Evolutionary conservation across 2,797 vertebrate species (phyloP).

Genomic region (Myotis pilosus): DNA sequence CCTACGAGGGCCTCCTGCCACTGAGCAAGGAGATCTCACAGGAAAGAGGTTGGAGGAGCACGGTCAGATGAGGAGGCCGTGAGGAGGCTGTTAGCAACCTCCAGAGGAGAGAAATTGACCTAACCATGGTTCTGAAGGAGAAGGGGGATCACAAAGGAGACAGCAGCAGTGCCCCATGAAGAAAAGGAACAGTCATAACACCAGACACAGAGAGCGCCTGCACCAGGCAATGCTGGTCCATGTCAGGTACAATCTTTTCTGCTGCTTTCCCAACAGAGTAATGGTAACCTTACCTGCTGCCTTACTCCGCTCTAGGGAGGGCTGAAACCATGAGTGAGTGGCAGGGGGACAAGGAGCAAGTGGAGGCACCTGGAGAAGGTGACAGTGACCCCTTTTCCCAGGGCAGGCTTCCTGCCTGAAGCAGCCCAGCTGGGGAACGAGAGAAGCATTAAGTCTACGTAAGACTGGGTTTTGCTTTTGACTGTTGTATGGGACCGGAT

Average conservation of each 20-base stretch:
- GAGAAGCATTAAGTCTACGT: not conserved
- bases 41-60: not conserved
- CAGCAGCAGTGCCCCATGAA: not conserved
- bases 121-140: not conserved
- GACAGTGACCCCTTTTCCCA: not conserved
- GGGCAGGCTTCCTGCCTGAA: not conserved
- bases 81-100: not conserved
- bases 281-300: not conserved
- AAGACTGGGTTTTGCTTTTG: not conserved
- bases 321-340: not conserved
- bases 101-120: not conserved
- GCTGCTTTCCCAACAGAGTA: not conserved
- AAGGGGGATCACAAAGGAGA: not conserved
- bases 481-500: not conserved
- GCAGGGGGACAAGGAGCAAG: not conserved
- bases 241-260: not conserved
- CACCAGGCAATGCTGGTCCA: not conserved
- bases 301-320: not conserved
- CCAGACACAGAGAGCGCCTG: not conserved
- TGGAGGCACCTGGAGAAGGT: not conserved
- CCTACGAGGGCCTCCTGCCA: not conserved
- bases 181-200: not conserved
- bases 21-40: not conserved
- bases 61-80: not conserved
- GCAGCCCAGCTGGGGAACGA: not conserved